phyloP scores from a whole-genome alignment of 2,113 vertebrate genomes.

The Istiophorus platypterus region DNA sequence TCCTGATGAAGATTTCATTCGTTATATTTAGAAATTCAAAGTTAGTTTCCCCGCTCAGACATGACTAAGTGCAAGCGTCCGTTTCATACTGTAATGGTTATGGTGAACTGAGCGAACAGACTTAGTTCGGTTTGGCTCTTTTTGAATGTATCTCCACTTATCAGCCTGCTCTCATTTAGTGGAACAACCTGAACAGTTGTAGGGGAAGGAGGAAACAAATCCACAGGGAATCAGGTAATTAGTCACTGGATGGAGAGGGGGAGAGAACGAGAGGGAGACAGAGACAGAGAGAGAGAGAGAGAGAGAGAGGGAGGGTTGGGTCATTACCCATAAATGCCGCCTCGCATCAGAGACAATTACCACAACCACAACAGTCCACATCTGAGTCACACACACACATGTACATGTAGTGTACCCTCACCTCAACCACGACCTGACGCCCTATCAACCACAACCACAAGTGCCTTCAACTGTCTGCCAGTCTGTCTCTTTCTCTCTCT shows the following conservation, averaged over 20 bases:
- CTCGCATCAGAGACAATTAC: constrained; percentile 78
- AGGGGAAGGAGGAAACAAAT: constrained; percentile 78
- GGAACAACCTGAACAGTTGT: constrained; percentile 76
- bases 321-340: constrained; percentile 73
- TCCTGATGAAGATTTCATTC: background rate
- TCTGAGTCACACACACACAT: constrained; percentile 35
- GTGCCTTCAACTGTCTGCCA: constrained; percentile 72
- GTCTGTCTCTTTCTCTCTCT: constrained; percentile 47
- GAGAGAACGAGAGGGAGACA: constrained; percentile 27
- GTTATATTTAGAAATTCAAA: background rate
- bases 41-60: background rate
- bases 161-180: constrained; percentile 73
- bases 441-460: constrained; percentile 78
- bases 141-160: constrained; percentile 64
- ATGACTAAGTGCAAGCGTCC: background rate
- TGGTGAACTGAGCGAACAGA: constrained; percentile 11
- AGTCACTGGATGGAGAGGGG: constrained; percentile 70
- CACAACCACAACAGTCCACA: constrained; percentile 76
- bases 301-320: constrained; percentile 57
- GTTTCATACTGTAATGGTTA: constrained; percentile 16
- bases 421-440: constrained; percentile 68
- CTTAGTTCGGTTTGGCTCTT: constrained; percentile 55
- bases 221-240: constrained; percentile 81
- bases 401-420: constrained; percentile 56
- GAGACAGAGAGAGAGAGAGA: constrained; percentile 23